Base-by-base conservation (phyloP, 2,113 vertebrate genomes). In the Montifringilla adamsi region DNA sequence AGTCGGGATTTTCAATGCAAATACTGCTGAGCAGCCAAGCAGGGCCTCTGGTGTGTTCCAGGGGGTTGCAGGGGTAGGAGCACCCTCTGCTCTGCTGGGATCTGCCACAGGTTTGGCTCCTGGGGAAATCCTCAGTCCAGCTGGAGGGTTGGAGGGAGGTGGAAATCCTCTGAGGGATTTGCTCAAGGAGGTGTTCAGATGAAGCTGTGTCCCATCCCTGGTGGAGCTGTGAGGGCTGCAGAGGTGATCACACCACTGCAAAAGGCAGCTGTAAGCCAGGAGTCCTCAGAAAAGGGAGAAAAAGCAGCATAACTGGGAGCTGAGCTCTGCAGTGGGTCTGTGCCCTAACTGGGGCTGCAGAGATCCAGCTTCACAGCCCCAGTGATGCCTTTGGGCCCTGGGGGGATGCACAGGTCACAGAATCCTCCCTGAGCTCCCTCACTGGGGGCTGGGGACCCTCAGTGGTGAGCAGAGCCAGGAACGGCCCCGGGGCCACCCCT, bases 1-100 rank as follows among this genome's bases (percentile, higher is more conserved):
- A 96, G 85, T 39, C 30, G 68, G 56, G 59, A 93, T 97, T 96
- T 96, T 93, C 94, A 88, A 96, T 96, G 96, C 95, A 97, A 97
- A 97, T 93, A 41, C 60, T 59, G 50, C 74, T 17, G 62, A 89
- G 41, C 63, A 69, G 72, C 85, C 63, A 44, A 52, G 52, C 11
- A 21, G 3, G 46, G 50, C 59, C 55, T 14, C 66, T 33, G 64
- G 56, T 5, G 0, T 20, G 43, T 50, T 7, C 56, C 60, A 28
- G 67, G 53, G 58, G 31, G 49, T 31, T 0, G 0, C 0, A 26
- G 41, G 64, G 13, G 37, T 4, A 12, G 23, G 59, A 79, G 59
- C 27, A 55, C 13, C 41, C 30, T 50, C 2, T 3, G 78, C 74
- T 44, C 88, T 5, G 22, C 87, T 33, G 74, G 62, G 47, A n/a